Evolutionary conservation across 2,888 invertebrate species (phyloP), one percentile per base, ranked within the genome.

Genomic region (Idaea aversata): DNA sequence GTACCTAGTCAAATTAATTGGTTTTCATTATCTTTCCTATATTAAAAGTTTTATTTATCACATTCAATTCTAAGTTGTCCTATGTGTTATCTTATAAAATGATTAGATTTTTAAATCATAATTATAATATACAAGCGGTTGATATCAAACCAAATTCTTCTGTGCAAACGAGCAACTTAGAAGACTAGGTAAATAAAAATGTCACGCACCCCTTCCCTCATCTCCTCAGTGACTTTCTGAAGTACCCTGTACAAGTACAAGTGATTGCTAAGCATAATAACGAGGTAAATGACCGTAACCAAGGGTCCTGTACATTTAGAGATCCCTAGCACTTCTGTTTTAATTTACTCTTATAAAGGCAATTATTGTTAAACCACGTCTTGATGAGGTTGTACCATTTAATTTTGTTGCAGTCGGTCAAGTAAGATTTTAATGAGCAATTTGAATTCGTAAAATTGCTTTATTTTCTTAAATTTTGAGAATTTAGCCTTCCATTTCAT

Each of bases 211-310:
- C 75, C 65, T 62, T 81, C 75, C 81, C 62, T 69, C 70, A 70
- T 65, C 67, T 59, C 16, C 35, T 57, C 57, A 67, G 15, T 63
- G 64, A 68, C 59, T 69, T 61, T 63, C 63, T 63, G 58, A 65
- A 68, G 63, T 62, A 68, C 72, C 65, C 71, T 72, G 47, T 47
- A 10, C 47, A 47, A 47, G 47, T 47, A 47, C 68, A 76, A 80
- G 81, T 85, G 81, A 86, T 86, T 82, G 77, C 81, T 73, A 78
- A 81, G 80, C 79, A 85, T 85, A 87, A 89, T 90, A 86, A 85
- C 80, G 80, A 83, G 81, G 86, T 87, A 88, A 90, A 88, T 84
- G 86, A 83, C 83, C 88, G 85, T 86, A 84, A 84, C 87, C 84
- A 81, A 80, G 83, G 80, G 75, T 72, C 73, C 75, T 68, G 75